Conservation (phyloP, 2,113 vertebrate genomes). For the Atlantisia rogersi region DNA sequence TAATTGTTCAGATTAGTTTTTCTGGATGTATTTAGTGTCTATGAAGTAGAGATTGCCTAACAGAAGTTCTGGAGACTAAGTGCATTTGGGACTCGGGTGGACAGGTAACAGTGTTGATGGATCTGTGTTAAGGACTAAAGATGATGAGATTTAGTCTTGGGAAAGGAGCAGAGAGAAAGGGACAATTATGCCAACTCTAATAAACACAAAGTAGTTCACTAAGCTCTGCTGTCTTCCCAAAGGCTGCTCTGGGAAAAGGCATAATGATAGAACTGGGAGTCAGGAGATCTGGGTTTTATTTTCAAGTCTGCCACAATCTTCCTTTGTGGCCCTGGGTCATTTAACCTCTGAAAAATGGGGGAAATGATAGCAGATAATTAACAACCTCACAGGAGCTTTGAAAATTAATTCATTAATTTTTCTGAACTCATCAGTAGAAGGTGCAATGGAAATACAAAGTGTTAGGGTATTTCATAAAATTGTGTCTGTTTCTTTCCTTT, state of each 20-base stretch:
- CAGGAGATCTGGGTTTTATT: constrained; percentile 70
- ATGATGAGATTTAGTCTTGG: constrained; percentile 39
- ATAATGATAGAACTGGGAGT: constrained; percentile 73
- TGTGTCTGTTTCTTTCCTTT: neutral
- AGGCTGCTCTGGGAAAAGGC: constrained; percentile 68
- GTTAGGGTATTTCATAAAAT: neutral
- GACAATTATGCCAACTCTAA: constrained; percentile 58
- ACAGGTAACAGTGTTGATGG: neutral
- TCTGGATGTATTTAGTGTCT: neutral
- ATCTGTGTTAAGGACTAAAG: neutral
- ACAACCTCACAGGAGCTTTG: constrained; percentile 70
- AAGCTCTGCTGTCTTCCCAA: constrained; percentile 60
- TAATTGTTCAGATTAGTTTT: neutral
- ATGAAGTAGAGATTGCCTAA: neutral
- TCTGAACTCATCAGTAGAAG: constrained; percentile 71
- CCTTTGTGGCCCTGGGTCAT: constrained; percentile 70
- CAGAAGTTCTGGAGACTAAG: neutral
- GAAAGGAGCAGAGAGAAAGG: constrained; percentile 34
- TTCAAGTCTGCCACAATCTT: constrained; percentile 71
- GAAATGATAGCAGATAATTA: constrained; percentile 71
- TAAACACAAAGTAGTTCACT: constrained; percentile 70
- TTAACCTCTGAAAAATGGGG: constrained; percentile 73
- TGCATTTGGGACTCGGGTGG: neutral
- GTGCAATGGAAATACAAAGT: constrained; percentile 58
- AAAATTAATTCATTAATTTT: constrained; percentile 73